Percentiles rank a stretch among this genome's conserved stretches.
Evolutionary conservation across 2,797 vertebrate species (phyloP).

Genomic region (Petrocephalus sullivani): DNA sequence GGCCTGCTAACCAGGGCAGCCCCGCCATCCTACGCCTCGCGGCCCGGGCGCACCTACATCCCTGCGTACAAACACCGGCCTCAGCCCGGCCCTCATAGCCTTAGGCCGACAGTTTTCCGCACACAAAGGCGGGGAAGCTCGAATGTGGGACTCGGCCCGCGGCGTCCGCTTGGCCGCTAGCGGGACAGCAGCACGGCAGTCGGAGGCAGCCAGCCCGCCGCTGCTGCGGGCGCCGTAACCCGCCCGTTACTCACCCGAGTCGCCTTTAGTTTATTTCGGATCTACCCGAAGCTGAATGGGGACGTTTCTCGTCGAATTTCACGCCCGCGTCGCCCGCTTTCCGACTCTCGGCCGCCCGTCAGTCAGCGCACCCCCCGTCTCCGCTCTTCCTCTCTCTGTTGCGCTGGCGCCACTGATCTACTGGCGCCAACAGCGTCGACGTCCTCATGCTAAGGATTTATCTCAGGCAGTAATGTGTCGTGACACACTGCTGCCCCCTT

Average conservation of each 20-base stretch:
- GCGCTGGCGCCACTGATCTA: slow-evolving; percentile 69
- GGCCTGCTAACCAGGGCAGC: not conserved
- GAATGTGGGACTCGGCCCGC: not conserved
- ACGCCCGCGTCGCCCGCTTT: not conserved
- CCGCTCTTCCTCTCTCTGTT: slow-evolving; percentile 42
- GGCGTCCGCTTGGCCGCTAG: not conserved
- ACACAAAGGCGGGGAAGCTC: not conserved
- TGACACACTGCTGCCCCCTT: slow-evolving; percentile 35
- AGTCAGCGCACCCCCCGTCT: slow-evolving; percentile 31
- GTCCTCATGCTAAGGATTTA: slow-evolving; percentile 51
- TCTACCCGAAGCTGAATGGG: not conserved
- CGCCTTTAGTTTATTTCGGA: not conserved
- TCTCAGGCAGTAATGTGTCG: slow-evolving; percentile 28
- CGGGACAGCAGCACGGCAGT: not conserved
- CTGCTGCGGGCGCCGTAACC: not conserved
- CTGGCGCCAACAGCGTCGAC: slow-evolving; percentile 69
- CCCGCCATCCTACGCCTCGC: not conserved
- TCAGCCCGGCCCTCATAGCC: not conserved
- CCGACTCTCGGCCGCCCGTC: not conserved
- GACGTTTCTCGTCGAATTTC: not conserved
- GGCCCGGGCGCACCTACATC: not conserved
- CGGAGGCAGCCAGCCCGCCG: not conserved
- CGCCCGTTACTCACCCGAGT: not conserved
- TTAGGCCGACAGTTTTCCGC: not conserved
- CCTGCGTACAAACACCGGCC: not conserved